These are phyloP conservation scores for Cheirogaleus major DNA, from an alignment of 2,797 vertebrate species.

Conservation along the genomic window DNA sequence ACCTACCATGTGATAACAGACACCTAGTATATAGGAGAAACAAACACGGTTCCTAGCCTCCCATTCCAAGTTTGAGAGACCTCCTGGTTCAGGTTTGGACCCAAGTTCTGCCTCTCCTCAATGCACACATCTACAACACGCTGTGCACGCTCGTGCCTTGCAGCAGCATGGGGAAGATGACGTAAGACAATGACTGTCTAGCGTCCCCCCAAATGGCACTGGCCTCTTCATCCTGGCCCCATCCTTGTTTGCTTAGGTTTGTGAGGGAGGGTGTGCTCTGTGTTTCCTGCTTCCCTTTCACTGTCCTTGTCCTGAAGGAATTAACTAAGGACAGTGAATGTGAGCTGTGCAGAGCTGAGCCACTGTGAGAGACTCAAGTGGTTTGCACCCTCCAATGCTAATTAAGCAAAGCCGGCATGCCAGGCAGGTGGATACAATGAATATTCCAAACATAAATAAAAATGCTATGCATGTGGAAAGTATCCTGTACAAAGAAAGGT, in stretches of 20 bases:
- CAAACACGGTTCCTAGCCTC: neutral
- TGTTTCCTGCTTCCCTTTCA: neutral
- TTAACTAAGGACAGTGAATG: neutral
- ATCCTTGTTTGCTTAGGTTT: neutral
- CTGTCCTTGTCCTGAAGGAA: neutral
- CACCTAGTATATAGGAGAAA: neutral
- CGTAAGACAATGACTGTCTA: fast-evolving
- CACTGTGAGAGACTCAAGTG: neutral
- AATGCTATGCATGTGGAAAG: neutral
- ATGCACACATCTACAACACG: fast-evolving
- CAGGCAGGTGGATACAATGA: neutral
- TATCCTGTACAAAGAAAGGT: neutral
- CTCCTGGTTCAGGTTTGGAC: no score
- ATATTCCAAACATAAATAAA: neutral
- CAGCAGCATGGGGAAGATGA: fast-evolving
- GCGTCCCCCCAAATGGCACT: fast-evolving
- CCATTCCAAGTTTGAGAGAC: neutral
- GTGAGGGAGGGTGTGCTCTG: neutral
- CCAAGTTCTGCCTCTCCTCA: neutral
- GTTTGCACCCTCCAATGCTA: neutral
- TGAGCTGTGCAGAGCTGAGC: neutral
- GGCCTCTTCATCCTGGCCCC: neutral
- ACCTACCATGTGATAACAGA: neutral
- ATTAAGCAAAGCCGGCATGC: neutral
- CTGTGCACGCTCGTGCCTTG: fast-evolving